Conservation (phyloP, 2,888 invertebrate genomes). For the Plebejus argus region DNA sequence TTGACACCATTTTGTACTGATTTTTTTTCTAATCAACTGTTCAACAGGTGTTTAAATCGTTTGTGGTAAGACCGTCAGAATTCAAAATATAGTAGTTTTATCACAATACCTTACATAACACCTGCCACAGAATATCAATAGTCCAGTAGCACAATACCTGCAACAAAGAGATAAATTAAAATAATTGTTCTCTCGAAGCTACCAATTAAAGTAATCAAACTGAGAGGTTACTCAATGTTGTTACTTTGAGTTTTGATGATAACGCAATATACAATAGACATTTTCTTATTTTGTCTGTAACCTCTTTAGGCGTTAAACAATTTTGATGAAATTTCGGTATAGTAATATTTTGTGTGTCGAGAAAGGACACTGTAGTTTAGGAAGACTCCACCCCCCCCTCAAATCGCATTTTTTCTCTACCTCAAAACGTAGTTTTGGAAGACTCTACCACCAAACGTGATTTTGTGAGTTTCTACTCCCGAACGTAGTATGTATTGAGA, state of each 20-base stretch:
- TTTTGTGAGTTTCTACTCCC: no score
- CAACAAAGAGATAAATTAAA: conserved; percentile 17
- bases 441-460: no score
- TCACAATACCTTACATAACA: not conserved
- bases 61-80: no score
- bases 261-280: not conserved
- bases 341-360: no score
- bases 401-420: no score
- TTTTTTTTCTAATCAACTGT: no score
- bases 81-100: not conserved
- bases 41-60: no score
- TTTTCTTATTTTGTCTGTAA: not conserved
- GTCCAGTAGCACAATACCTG: conserved; percentile 22
- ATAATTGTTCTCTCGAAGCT: not conserved
- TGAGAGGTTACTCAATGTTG: conserved; percentile 13
- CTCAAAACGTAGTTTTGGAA: no score
- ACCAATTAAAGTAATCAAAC: conserved; percentile 5
- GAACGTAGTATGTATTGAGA: no score
- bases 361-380: no score
- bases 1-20: no score
- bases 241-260: not conserved
- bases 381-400: no score
- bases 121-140: conserved; percentile 1
- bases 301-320: not conserved
- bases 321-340: not conserved